Conservation (phyloP, 2,797 vertebrate species). For the Coendou prehensilis region DNA sequence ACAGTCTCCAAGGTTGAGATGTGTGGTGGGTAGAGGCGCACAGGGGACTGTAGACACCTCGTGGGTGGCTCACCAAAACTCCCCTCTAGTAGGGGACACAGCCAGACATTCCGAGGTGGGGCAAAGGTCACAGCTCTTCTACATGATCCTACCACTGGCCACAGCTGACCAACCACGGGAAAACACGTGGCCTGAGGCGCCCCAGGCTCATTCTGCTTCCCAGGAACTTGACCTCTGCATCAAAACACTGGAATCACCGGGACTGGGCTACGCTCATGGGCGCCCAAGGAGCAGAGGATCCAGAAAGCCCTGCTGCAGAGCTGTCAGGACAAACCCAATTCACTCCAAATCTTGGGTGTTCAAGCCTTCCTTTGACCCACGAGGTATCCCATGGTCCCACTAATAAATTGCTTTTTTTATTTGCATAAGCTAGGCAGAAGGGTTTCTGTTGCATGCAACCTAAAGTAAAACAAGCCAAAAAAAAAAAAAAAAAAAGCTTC, state of each 20-base stretch:
- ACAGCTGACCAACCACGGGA: background rate
- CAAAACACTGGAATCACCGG: background rate
- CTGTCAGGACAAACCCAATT: background rate
- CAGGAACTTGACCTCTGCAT: background rate
- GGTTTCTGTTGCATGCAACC: background rate
- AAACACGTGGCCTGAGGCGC: background rate
- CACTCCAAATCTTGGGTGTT: background rate
- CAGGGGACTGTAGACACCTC: background rate
- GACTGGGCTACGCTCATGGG: background rate
- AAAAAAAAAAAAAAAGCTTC: background rate
- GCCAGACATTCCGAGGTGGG: background rate
- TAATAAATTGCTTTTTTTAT: background rate
- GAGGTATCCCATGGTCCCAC: background rate
- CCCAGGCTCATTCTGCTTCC: background rate
- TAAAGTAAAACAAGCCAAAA: background rate
- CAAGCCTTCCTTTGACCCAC: background rate
- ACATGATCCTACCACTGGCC: background rate
- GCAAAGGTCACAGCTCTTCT: background rate
- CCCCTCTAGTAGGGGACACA: background rate
- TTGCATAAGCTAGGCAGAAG: background rate
- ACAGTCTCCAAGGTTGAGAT: conserved; percentile 28
- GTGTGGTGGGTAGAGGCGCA: background rate
- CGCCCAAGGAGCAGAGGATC: background rate
- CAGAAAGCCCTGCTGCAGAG: background rate
- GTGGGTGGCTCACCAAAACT: background rate